Base-by-base conservation (phyloP, 2,888 invertebrate species). In the Sialis lutaria region DNA sequence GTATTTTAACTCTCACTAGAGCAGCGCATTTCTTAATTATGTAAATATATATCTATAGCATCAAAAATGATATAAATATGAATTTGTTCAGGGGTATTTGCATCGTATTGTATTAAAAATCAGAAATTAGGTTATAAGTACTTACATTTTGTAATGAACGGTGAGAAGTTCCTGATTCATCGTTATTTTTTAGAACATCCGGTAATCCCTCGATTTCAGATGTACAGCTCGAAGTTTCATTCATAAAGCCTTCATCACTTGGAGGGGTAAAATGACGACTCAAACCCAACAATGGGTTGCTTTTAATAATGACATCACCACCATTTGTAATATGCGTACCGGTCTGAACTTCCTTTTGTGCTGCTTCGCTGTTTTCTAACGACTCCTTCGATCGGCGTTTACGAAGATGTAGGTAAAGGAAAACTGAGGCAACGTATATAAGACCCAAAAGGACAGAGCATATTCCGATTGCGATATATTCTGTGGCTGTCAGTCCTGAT, bases 351-450 rank as follows among this genome's bases (percentile, higher is more conserved):
- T 50, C 33, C 8, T 65, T 68, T 1, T 63, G 48, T 5, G 39
- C 55, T 60, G 60, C 57, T 62, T 61, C 34, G 40, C 39, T 45
- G 55, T 68, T 62, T 59, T 67, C 54, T 12, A 37, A n/a, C 5
- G 37, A 12, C 37, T 37, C 10, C 37, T 37, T 37, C 37, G n/a
- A 12, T 10, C 77, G 73, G 39, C 77, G 70, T 62, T 77, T 82
- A 55, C 82, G 73, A 52, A 86, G 75, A 60, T 86, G 84, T 42
- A 90, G 62, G 59, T 87, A 90, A 9, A 89, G 70, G 50, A 87
- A 82, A 22, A 89, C 84, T 5, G 88, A 88, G 1, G 86, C 83
- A 12, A 89, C 82, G 63, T 90, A 90, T 55, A 89, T 82, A 33
- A 89, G 70, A 1, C 87, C 88, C n/a, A 90, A 68, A n/a, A 89